Evolutionary conservation across 2,113 vertebrate species (phyloP).

Genomic region (Ranitomeya imitator): DNA sequence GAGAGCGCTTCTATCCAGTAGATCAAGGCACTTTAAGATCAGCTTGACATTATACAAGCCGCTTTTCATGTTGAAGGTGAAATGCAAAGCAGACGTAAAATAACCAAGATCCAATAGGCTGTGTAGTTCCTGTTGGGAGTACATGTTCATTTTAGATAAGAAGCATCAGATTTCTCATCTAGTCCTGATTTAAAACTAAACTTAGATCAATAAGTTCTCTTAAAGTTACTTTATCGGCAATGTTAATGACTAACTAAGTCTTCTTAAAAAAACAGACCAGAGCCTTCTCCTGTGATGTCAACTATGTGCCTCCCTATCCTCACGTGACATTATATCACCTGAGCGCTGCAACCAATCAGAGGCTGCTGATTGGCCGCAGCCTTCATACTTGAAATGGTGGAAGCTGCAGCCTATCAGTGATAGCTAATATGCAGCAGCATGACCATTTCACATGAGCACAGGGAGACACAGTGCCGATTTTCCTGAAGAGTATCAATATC

Average conservation of each 20-base stretch:
- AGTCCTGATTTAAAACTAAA: neutral
- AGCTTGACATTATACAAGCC: constrained; percentile 55
- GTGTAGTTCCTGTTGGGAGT: constrained; percentile 42
- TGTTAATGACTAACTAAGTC: neutral
- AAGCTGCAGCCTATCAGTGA: too few species aligned
- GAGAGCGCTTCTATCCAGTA: constrained; percentile 51
- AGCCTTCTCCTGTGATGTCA: too few species aligned
- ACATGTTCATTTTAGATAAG: constrained; percentile 12
- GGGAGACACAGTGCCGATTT: too few species aligned
- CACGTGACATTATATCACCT: too few species aligned
- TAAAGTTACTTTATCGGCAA: neutral
- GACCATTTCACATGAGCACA: too few species aligned
- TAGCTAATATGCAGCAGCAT: too few species aligned
- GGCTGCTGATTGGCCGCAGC: too few species aligned
- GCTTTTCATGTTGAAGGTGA: constrained; percentile 57
- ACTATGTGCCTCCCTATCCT: too few species aligned
- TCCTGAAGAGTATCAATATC: too few species aligned
- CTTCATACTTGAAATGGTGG: too few species aligned
- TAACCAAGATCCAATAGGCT: constrained; percentile 45
- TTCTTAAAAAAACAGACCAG: too few species aligned
- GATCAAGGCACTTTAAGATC: constrained; percentile 51
- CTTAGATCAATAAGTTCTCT: neutral
- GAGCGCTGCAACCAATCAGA: too few species aligned
- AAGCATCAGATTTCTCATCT: neutral
- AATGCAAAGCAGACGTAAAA: constrained; percentile 53